Percentiles rank a stretch among this genome's conserved stretches.
Conservation (phyloP, 23 tunicate species). For the Ascidia mentula region DNA sequence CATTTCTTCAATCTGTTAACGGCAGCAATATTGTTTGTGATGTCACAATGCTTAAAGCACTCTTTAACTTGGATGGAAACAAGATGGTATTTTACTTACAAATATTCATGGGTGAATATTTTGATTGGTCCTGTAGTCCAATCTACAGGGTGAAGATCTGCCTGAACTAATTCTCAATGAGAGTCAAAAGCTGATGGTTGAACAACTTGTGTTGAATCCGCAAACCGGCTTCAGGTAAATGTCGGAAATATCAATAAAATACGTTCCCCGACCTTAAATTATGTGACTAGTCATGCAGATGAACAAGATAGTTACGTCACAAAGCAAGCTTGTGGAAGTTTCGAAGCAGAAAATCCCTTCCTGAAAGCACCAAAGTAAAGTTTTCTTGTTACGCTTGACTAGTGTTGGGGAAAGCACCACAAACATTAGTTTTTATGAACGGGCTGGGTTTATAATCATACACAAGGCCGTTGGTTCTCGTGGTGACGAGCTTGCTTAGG, state of each 20-base stretch:
- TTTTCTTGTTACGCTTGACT: neutral
- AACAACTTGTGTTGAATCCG: neutral
- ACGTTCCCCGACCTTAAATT: neutral
- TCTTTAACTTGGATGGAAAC: neutral
- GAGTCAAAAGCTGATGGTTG: neutral
- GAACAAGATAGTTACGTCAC: neutral
- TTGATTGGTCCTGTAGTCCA: too few relatives aligned
- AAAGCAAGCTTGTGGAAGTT: neutral
- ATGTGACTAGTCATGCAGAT: neutral
- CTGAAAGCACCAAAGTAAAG: neutral
- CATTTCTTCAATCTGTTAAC: neutral
- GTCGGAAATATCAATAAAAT: neutral
- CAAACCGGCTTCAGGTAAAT: neutral
- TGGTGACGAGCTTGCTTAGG: slow-evolving; percentile 48
- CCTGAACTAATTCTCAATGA: neutral
- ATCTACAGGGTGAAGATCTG: neutral
- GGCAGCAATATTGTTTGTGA: neutral
- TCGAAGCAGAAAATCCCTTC: neutral
- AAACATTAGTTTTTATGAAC: neutral
- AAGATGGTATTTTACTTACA: neutral
- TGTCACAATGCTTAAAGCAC: neutral
- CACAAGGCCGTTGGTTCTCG: neutral
- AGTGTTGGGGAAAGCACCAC: neutral
- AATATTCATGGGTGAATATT: too few relatives aligned
- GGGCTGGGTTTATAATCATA: neutral